These are phyloP conservation scores for Balanococcus diminutus DNA, from an alignment of 2,888 invertebrate genomes.

Conservation along the genomic window DNA sequence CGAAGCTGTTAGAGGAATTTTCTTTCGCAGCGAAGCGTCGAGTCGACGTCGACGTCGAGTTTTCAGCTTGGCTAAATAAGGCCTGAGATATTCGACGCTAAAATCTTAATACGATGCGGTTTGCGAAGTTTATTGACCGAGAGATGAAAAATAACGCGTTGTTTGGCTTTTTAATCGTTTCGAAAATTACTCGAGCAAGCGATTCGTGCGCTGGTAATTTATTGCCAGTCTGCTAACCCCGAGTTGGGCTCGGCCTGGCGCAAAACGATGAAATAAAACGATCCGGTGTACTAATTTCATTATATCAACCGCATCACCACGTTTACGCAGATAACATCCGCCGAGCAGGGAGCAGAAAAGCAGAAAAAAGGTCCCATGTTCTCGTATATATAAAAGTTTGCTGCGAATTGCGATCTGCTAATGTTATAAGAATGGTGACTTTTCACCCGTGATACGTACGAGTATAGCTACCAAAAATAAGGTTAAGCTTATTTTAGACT, in stretches of 20 bases:
- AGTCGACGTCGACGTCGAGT: not conserved
- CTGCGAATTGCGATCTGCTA: too few relatives aligned
- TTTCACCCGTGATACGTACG: too few relatives aligned
- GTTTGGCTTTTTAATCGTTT: slow-evolving; percentile 17
- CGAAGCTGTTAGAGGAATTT: not conserved
- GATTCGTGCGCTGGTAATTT: not conserved
- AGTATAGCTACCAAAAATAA: too few relatives aligned
- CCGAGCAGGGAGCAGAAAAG: too few relatives aligned
- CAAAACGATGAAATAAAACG: not conserved
- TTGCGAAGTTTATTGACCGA: slow-evolving; percentile 12
- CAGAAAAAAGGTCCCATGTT: too few relatives aligned
- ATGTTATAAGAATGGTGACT: too few relatives aligned
- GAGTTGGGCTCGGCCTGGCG: not conserved
- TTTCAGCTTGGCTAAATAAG: not conserved
- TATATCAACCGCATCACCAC: not conserved
- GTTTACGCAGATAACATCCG: not conserved
- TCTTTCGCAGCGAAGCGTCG: not conserved
- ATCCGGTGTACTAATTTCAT: not conserved
- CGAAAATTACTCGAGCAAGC: not conserved
- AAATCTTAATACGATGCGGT: not conserved
- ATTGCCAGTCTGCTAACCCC: not conserved
- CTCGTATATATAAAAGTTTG: too few relatives aligned
- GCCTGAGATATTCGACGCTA: not conserved
- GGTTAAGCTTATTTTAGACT: too few relatives aligned
- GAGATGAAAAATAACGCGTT: slow-evolving; percentile 28